Evolutionary conservation across 2,888 invertebrate genomes (phyloP).

Genomic region (Trypoxylon attenuatum): DNA sequence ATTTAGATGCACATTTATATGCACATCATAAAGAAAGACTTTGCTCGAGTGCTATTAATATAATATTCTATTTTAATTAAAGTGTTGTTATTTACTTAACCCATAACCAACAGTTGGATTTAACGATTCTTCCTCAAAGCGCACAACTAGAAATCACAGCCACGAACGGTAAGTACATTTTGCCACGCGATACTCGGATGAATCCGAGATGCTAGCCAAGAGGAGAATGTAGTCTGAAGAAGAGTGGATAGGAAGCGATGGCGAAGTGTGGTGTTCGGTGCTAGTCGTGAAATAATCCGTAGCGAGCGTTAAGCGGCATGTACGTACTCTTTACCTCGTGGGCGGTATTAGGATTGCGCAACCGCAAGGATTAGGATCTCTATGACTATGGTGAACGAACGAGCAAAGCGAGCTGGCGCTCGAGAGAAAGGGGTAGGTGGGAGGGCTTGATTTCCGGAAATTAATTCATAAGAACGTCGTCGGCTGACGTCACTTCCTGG

Average conservation of each 20-base stretch:
- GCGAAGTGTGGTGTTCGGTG: conserved; percentile 13
- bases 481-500: conserved; percentile 69
- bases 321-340: conserved; percentile 25
- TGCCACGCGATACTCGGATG: not conserved
- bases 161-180: too few species aligned
- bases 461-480: conserved; percentile 58
- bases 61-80: too few species aligned
- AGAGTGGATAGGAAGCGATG: not conserved
- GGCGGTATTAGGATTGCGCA: conserved; percentile 47
- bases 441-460: conserved; percentile 56
- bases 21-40: too few species aligned
- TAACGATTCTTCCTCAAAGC: too few species aligned
- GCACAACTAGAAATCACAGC: too few species aligned
- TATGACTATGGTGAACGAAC: not conserved
- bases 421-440: conserved; percentile 46
- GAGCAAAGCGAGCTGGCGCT: not conserved
- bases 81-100: too few species aligned
- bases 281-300: not conserved
- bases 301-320: conserved; percentile 21
- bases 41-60: too few species aligned
- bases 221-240: not conserved
- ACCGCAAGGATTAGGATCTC: conserved; percentile 46
- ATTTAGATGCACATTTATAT: too few species aligned
- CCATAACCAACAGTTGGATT: too few species aligned
- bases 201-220: not conserved